Conservation (phyloP, 2,113 vertebrate species). For the Etheostoma cragini region DNA sequence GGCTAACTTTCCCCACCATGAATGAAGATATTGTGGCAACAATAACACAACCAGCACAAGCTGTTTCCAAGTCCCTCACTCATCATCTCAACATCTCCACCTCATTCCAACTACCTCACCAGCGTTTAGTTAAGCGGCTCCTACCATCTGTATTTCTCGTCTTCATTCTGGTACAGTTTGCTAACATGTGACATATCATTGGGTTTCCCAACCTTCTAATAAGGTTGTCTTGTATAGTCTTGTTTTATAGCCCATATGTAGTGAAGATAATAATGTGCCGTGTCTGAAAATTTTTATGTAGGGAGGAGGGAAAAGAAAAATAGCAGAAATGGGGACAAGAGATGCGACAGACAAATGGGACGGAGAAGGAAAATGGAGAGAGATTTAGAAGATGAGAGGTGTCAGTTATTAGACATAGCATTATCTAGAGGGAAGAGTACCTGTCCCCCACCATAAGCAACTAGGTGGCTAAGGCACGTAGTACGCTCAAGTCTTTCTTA, state of each 20-base stretch:
- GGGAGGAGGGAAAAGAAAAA: not conserved
- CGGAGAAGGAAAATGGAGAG: slow-evolving; percentile 7
- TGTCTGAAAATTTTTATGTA: not conserved
- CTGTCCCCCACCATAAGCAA: slow-evolving; percentile 1
- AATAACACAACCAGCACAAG: slow-evolving; percentile 58
- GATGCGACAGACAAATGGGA: slow-evolving; percentile 3
- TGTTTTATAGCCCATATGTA: slow-evolving; percentile 9
- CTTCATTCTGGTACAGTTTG: not conserved
- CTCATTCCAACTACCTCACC: slow-evolving; percentile 21
- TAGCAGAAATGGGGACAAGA: not conserved
- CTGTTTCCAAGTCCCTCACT: slow-evolving; percentile 43
- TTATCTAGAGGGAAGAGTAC: slow-evolving; percentile 44
- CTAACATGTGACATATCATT: slow-evolving; percentile 1
- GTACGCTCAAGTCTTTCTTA: not conserved
- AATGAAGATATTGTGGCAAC: slow-evolving; percentile 57
- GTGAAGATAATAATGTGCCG: slow-evolving; percentile 6
- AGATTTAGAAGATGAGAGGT: slow-evolving; percentile 22
- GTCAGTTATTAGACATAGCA: slow-evolving; percentile 49
- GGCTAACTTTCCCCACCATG: slow-evolving; percentile 11
- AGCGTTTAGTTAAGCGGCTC: slow-evolving; percentile 22
- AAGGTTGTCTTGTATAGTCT: slow-evolving; percentile 20
- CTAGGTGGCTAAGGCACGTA: not conserved
- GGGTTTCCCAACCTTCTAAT: slow-evolving; percentile 16
- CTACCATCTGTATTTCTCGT: not conserved
- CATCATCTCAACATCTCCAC: slow-evolving; percentile 35